Evolutionary conservation across 2,888 invertebrate genomes (phyloP).

Genomic region (Dynastes grantii): DNA sequence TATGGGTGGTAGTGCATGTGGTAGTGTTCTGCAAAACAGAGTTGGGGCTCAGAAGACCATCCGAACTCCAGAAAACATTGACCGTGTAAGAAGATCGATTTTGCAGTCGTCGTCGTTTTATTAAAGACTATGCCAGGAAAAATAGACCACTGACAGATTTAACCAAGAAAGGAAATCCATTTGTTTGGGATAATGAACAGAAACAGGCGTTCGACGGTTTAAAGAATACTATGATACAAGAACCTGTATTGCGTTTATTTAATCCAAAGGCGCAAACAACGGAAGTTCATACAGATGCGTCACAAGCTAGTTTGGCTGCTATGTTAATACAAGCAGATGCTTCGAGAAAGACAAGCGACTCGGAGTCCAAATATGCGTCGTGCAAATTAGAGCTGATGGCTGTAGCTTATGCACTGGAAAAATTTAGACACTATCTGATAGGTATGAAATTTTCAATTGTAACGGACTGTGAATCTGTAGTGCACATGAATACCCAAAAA

Average conservation of each 20-base stretch:
- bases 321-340: slow-evolving; percentile 58
- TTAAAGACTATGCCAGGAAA: slow-evolving; percentile 42
- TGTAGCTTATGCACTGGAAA: slow-evolving; percentile 57
- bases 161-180: slow-evolving; percentile 51
- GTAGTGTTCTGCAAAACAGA: no score
- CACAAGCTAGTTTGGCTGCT: slow-evolving; percentile 57
- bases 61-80: no score
- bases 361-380: slow-evolving; percentile 58
- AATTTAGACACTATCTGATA: slow-evolving; percentile 57
- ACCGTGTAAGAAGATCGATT: no score
- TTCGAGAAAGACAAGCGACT: slow-evolving; percentile 57
- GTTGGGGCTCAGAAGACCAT: no score
- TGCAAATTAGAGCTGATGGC: slow-evolving; percentile 59
- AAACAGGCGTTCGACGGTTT: no score
- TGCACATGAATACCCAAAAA: no score
- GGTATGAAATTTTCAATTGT: slow-evolving; percentile 59
- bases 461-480: slow-evolving; percentile 61
- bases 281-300: not conserved
- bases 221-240: no score
- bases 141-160: slow-evolving; percentile 59
- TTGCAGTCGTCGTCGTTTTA: no score
- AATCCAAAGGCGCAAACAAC: slow-evolving; percentile 46
- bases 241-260: slow-evolving; percentile 51
- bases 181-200: no score
- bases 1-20: no score